Percentiles rank a stretch among this genome's conserved stretches.
These are phyloP conservation scores for Cephus sareptanus DNA, from an alignment of 2,888 invertebrate genomes.

Conservation along the genomic window DNA sequence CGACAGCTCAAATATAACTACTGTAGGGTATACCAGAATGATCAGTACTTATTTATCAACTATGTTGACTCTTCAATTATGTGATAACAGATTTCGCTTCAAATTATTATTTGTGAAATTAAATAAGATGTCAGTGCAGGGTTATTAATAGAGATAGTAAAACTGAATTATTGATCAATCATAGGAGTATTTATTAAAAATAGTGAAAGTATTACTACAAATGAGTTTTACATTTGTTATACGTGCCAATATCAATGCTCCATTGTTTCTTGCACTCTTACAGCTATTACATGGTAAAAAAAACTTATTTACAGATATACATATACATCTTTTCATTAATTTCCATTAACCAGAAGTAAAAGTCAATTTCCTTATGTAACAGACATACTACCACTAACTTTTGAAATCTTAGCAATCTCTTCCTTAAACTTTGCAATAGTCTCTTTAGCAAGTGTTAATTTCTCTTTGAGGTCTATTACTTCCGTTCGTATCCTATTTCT, in stretches of 20 bases:
- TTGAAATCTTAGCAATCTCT: conserved; percentile 72
- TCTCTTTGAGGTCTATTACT: conserved; percentile 86
- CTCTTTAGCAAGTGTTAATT: conserved; percentile 85
- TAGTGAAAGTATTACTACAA: not conserved
- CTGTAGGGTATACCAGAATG: not conserved
- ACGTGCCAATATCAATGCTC: not conserved
- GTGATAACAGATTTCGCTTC: not conserved
- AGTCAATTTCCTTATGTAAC: conserved; percentile 30
- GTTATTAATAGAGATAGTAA: not conserved
- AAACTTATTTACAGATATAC: not conserved
- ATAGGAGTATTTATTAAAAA: not conserved
- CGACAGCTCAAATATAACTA: not conserved
- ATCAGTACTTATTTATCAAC: not conserved
- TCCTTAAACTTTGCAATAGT: conserved; percentile 86
- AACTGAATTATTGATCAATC: not conserved
- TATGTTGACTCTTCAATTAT: not conserved
- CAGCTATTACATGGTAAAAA: not conserved
- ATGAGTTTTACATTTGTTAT: not conserved
- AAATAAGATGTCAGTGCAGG: not conserved
- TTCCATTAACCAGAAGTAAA: not conserved
- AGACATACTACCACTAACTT: conserved; percentile 47
- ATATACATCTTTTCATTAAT: not conserved
- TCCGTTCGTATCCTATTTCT: conserved; percentile 85
- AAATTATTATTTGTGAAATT: not conserved
- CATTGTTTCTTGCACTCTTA: not conserved